These are phyloP conservation scores for Rhynchotus rufescens DNA, from an alignment of 2,797 vertebrate species.

Conservation along the genomic window DNA sequence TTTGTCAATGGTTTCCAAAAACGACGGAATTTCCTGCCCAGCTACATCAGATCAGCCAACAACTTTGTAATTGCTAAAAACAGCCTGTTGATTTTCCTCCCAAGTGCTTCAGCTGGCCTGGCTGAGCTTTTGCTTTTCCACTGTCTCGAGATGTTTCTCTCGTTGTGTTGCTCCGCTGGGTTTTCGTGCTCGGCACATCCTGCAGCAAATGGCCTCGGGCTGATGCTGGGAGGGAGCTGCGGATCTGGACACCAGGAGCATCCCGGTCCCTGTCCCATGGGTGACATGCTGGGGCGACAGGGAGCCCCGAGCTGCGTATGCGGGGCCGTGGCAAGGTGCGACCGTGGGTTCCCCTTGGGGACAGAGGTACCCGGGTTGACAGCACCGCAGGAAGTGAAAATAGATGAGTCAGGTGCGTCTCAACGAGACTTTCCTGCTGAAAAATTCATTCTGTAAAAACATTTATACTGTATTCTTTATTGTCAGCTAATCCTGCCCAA, in stretches of 20 bases:
- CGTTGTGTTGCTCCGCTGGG: conserved; percentile 38
- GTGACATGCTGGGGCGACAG: rapidly evolving
- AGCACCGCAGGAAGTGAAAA: conserved; percentile 30
- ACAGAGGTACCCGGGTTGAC: background rate
- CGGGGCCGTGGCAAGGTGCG: too few species aligned
- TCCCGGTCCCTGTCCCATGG: conserved; percentile 23
- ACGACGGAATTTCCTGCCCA: conserved; percentile 67
- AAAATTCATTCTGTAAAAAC: conserved; percentile 77
- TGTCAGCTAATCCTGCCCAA: conserved; percentile 81
- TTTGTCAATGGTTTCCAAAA: conserved; percentile 67
- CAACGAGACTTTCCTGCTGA: conserved; percentile 51
- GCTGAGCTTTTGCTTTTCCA: conserved; percentile 64
- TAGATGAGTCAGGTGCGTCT: conserved; percentile 49
- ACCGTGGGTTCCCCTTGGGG: background rate
- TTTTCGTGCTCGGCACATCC: conserved; percentile 66
- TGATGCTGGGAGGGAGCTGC: conserved; percentile 61
- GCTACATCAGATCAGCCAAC: conserved; percentile 61
- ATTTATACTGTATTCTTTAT: conserved; percentile 81
- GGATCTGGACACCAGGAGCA: conserved; percentile 64
- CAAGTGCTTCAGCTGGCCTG: conserved; percentile 68
- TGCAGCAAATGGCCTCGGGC: conserved; percentile 62
- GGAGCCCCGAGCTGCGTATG: background rate
- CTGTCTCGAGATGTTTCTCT: conserved; percentile 71
- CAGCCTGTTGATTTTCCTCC: conserved; percentile 65
- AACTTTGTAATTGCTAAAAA: conserved; percentile 68